Evolutionary conservation across 2,113 vertebrate genomes (phyloP).

Genomic region (Paedocypris sp.): DNA sequence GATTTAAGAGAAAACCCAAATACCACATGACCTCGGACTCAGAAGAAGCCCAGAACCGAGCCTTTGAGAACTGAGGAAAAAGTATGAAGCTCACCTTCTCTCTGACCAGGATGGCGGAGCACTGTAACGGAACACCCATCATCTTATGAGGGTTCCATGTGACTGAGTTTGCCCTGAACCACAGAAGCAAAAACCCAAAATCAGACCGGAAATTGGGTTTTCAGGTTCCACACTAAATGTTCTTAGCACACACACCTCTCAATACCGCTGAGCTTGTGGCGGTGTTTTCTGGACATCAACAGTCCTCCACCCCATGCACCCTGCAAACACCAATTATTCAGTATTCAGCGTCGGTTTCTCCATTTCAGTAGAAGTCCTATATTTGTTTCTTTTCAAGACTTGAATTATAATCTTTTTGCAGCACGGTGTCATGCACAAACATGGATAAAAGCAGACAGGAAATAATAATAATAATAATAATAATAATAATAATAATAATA

Average conservation of each 20-base stretch:
- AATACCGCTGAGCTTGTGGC: conserved; percentile 85
- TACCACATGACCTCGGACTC: too few relatives aligned
- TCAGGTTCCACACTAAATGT: too few relatives aligned
- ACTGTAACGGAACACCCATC: conserved; percentile 95
- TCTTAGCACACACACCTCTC: conserved; percentile 65
- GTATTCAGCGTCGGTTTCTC: not conserved
- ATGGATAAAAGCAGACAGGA: too few relatives aligned
- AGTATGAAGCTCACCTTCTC: conserved; percentile 73
- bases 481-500: too few relatives aligned
- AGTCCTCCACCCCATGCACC: conserved; percentile 95
- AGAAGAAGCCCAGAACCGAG: too few relatives aligned
- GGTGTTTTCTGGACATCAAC: conserved; percentile 92
- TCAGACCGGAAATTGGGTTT: too few relatives aligned
- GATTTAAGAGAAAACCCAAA: too few relatives aligned
- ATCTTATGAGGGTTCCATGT: conserved; percentile 99
- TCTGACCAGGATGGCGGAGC: conserved; percentile 90
- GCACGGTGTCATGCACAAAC: too few relatives aligned
- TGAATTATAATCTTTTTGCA: too few relatives aligned
- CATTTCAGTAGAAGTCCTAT: not conserved
- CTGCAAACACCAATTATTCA: conserved; percentile 47
- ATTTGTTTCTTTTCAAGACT: too few relatives aligned
- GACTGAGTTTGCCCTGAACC: conserved; percentile 87
- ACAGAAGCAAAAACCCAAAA: conserved; percentile 10
- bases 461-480: too few relatives aligned
- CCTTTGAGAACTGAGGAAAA: not conserved